Evolutionary conservation across 2,797 vertebrate species (phyloP).

Genomic region (Tinamus major): DNA sequence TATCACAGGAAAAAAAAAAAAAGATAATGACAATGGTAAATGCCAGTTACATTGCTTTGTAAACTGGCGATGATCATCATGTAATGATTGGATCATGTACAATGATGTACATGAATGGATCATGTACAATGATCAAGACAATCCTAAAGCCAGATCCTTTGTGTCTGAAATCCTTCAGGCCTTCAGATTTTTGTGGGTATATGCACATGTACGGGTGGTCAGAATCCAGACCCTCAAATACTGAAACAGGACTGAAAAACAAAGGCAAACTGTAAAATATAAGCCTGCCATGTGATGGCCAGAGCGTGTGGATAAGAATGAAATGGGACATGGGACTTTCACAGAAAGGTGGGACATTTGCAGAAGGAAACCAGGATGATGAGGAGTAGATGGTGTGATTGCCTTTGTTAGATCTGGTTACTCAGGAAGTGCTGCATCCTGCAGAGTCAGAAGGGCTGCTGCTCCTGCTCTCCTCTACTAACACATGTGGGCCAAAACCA

Average conservation of each 20-base stretch:
- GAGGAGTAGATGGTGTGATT: fast-evolving
- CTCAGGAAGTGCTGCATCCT: not conserved
- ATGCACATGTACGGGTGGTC: not conserved
- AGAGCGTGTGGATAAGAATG: not conserved
- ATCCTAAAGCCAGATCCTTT: not conserved
- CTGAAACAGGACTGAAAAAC: not conserved
- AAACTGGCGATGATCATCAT: not conserved
- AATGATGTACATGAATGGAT: no score
- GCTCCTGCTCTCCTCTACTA: not conserved
- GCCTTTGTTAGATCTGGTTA: not conserved
- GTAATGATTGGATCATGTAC: no score
- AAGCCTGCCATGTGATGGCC: not conserved
- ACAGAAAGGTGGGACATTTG: not conserved
- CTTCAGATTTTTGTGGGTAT: not conserved
- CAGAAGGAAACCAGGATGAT: not conserved
- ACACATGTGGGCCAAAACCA: not conserved
- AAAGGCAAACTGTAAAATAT: not conserved
- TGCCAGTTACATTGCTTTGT: not conserved
- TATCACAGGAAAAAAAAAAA: not conserved
- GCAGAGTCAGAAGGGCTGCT: not conserved
- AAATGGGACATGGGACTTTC: not conserved
- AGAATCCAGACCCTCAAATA: not conserved
- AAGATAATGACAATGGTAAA: not conserved
- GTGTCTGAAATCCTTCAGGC: fast-evolving
- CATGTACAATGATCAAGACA: not conserved